phyloP scores from a whole-genome alignment of 2,888 invertebrate species.

The Lissonota sp. region DNA sequence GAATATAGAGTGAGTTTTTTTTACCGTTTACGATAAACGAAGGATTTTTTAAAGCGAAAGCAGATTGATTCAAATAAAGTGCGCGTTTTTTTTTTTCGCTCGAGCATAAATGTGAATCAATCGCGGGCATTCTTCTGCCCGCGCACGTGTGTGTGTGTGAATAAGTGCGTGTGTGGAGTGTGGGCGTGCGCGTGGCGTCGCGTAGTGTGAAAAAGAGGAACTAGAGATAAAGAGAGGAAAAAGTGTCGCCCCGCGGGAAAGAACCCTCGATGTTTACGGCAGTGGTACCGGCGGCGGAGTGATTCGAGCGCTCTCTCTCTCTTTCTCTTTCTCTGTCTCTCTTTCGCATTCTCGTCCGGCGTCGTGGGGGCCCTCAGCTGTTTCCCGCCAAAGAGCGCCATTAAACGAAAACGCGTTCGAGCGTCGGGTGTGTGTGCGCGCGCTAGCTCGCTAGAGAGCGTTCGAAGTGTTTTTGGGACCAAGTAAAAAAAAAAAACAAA shows the following conservation, averaged over 20 bases:
- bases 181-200: slow-evolving; percentile 17
- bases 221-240: slow-evolving; percentile 7
- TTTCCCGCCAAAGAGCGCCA: slow-evolving; percentile 89
- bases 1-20: not conserved
- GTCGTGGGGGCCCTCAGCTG: slow-evolving; percentile 86
- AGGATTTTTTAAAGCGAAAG: too few relatives aligned
- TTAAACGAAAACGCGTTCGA: slow-evolving; percentile 85
- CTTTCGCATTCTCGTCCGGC: slow-evolving; percentile 64
- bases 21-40: not conserved
- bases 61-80: not conserved
- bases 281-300: slow-evolving; percentile 74
- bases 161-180: slow-evolving; percentile 26
- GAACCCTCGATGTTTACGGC: slow-evolving; percentile 48
- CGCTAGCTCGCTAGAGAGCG: slow-evolving; percentile 75
- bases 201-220: slow-evolving; percentile 20
- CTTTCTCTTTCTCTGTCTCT: slow-evolving; percentile 43
- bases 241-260: slow-evolving; percentile 19
- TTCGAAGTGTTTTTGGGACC: too few relatives aligned
- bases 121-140: not conserved
- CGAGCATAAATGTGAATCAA: slow-evolving; percentile 15
- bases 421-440: slow-evolving; percentile 82
- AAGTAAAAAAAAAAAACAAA: too few relatives aligned
- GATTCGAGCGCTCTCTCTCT: slow-evolving; percentile 65
- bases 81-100: not conserved
- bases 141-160: not conserved